A percentile compares a stretch with the other conserved stretches of the same genome.
Evolutionary conservation across 2,113 vertebrate species (phyloP).

Genomic region (Dermatemys mawii): DNA sequence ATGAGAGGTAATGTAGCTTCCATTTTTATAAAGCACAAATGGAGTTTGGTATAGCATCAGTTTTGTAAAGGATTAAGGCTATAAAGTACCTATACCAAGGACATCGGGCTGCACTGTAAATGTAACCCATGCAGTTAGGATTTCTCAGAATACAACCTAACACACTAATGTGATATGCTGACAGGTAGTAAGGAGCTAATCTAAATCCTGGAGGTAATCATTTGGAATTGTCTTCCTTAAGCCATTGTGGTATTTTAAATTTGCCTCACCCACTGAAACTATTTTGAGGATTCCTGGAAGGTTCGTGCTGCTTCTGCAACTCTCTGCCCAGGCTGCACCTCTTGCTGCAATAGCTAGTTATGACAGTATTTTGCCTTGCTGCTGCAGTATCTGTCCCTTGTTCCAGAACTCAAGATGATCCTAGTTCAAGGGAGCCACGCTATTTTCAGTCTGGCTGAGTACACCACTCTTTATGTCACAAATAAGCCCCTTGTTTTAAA

Average conservation of each 20-base stretch:
- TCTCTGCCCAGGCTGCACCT: background rate
- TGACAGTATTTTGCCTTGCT: background rate
- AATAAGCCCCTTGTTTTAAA: background rate
- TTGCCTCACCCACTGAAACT: background rate
- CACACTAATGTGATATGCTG: background rate
- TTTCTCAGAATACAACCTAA: conserved; percentile 4
- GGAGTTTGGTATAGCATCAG: background rate
- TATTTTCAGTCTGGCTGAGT: background rate
- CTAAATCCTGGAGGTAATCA: background rate
- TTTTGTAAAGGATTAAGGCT: conserved; percentile 30
- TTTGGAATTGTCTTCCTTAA: conserved; percentile 9
- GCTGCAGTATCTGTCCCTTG: background rate
- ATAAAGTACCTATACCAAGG: background rate
- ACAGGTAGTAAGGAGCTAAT: background rate
- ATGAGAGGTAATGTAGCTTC: conserved; percentile 30
- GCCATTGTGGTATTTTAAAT: background rate
- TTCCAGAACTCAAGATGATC: background rate
- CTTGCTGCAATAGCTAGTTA: background rate
- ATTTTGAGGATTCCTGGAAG: background rate
- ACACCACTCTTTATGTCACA: background rate
- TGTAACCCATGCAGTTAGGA: background rate
- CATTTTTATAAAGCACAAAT: background rate
- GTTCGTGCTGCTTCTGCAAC: background rate
- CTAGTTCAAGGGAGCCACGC: background rate
- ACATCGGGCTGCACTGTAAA: conserved; percentile 5